Base-by-base conservation (phyloP, 2,888 invertebrate genomes). In the Drosophila stalkeri region DNA sequence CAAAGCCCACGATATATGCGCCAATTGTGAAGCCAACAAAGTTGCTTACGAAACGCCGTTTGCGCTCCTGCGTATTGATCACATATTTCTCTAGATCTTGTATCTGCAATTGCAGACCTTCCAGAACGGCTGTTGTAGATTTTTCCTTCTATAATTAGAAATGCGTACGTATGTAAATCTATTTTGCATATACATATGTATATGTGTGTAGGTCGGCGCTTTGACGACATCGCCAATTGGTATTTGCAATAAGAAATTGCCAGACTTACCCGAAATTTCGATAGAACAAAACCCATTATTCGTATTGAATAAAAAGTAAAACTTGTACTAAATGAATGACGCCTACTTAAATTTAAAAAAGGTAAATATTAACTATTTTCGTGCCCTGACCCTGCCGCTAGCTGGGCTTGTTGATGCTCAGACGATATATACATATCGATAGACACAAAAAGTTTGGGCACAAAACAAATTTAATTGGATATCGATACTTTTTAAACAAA, bases 1-100 rank as follows among this genome's bases (percentile, higher is more conserved):
- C 92, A 9, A 96, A 96, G 74, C 96, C 95, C 47, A 97, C 91
- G 51, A 97, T 94, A 86, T 96, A 96, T 5, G 96, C 91, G 16
- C 95, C 95, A 44, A 96, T 95, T 4, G 96, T 96, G 80, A 95
- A 95, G 72, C 94, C 94, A 92, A 95, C 94, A 61, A 98, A 95
- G 84, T 96, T 95, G 47, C 97, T 97, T 56, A 98, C 96, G 75
- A 98, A 95, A 57, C 96, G 95, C 91, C 97, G 97, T 92, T 97
- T 97, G 49, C 95, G 95, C 90, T 96, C 95, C 91, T 98, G 96
- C 27, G 97, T 98, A 90, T 95, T 95, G 60, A 95, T 94, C 20
- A 96, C 95, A 94, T 96, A 97, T 90, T 96, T 95, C 91, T 98
- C 97, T 65, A 98, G 96, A 41, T 95, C 94, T 86, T 95, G 95